A percentile compares a stretch with the other conserved stretches of the same genome.
phyloP scores from a whole-genome alignment of 2,797 vertebrate species.

The Ptychadena robeensis region DNA sequence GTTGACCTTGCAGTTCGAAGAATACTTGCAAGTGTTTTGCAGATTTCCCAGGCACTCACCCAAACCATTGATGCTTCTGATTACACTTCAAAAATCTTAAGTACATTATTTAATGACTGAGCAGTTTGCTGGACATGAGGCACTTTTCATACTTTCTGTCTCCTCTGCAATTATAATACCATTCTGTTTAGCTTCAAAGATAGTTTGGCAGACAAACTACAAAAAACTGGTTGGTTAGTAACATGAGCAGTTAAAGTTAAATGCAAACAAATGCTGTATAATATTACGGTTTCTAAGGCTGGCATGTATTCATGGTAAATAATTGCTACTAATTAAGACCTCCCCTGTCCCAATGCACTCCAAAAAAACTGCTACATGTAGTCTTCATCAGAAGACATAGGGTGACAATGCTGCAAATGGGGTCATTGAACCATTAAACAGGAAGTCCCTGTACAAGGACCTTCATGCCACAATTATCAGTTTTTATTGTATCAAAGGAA shows the following conservation, averaged over 20 bases:
- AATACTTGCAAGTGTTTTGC: constrained; percentile 23
- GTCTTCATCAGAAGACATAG: too few relatives aligned
- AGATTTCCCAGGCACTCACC: constrained; percentile 30
- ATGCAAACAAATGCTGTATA: neutral
- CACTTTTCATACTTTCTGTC: neutral
- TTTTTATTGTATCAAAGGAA: too few relatives aligned
- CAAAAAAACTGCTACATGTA: too few relatives aligned
- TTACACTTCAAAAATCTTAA: constrained; percentile 1
- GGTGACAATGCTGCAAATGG: too few relatives aligned
- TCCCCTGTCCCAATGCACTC: too few relatives aligned
- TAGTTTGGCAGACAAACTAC: neutral
- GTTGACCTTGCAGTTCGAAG: constrained; percentile 16
- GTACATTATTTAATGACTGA: constrained; percentile 22
- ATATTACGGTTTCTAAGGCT: neutral
- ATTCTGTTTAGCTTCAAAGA: neutral
- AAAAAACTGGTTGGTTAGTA: neutral
- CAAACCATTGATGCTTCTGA: constrained; percentile 17
- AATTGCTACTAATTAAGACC: too few relatives aligned
- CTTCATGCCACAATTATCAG: too few relatives aligned
- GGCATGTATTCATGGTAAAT: too few relatives aligned
- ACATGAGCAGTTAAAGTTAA: too few relatives aligned
- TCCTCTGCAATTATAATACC: neutral
- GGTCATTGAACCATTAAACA: too few relatives aligned
- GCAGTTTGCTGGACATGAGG: constrained; percentile 8
- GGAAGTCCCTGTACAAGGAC: too few relatives aligned